Evolutionary conservation across 2,113 vertebrate genomes (phyloP).

Genomic region (Galbula dea): DNA sequence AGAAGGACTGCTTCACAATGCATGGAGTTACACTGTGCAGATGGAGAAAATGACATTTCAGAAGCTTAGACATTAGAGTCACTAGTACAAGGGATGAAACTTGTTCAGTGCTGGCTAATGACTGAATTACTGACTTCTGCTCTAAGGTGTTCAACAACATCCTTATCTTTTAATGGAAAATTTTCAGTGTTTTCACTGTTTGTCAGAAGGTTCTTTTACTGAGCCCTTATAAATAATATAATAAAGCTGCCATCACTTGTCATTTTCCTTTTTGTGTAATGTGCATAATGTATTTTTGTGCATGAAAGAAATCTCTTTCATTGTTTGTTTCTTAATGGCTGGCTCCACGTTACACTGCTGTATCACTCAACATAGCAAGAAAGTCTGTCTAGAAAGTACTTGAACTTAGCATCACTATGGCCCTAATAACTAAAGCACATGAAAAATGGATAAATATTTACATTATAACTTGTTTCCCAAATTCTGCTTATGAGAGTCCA

Average conservation of each 20-base stretch:
- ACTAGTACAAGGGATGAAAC: background rate
- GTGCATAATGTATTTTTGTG: background rate
- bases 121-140: background rate
- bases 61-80: background rate
- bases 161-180: background rate
- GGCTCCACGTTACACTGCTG: background rate
- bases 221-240: background rate
- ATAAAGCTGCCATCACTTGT: background rate
- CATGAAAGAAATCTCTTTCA: background rate
- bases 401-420: background rate
- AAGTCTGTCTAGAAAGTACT: background rate
- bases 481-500: background rate
- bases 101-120: background rate
- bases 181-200: background rate
- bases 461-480: background rate
- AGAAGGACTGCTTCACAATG: background rate
- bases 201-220: background rate
- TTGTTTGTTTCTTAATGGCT: background rate
- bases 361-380: background rate
- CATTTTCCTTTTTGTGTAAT: background rate
- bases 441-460: background rate
- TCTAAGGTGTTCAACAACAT: background rate
- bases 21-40: background rate
- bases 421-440: background rate
- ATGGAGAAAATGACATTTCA: background rate